Evolutionary conservation across 1,140 invertebrate species (phyloP), one percentile per base, ranked within the genome.

Genomic region (Lepidurus couesii): DNA sequence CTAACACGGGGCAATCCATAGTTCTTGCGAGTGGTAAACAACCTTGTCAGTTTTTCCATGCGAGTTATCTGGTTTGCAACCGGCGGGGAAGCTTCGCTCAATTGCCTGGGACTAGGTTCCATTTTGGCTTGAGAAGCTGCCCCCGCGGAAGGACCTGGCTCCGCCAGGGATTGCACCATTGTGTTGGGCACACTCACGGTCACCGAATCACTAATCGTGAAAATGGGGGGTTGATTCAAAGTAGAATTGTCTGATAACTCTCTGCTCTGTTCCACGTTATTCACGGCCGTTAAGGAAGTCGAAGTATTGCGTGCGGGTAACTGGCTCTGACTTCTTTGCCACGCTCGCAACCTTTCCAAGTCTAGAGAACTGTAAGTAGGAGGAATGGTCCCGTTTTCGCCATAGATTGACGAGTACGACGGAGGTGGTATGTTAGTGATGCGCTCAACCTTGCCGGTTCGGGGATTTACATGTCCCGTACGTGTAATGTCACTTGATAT

Each of bases 401-500:
- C 85, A 34, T 86, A 86, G 43, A 86, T 86, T 44, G 85, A 86
- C 16, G 86, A 85, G 42, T 86, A 86, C 1, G 86, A 85, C 7
- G 86, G 86, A 0, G 86, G 86, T 9, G 85, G 85, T n/a, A 81
- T n/a, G 13, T 80, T 53, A 42, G 47, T 7, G 42, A 76, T 42
- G n/a, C n/a, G 34, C 44, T 76, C 79, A 47, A 44, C 53, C 43
- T 43, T 84, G 8, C 85, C 84, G 26, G 88, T 85, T 6, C 88
- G 83, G 78, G 85, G 87, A 43, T 87, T 87, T 1, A 87, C 86
- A 8, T 88, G 81, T 82, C 88, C 87, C 77, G 88, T 85, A 13
- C 88, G 82, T 80, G 88, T 87, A 45, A 88, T 82, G 24, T 87
- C 87, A 81, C 82, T 81, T 77, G 82, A 82, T 77, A 85, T 84